phyloP scores from a whole-genome alignment of 2,797 vertebrate genomes.

The Cygnus olor region DNA sequence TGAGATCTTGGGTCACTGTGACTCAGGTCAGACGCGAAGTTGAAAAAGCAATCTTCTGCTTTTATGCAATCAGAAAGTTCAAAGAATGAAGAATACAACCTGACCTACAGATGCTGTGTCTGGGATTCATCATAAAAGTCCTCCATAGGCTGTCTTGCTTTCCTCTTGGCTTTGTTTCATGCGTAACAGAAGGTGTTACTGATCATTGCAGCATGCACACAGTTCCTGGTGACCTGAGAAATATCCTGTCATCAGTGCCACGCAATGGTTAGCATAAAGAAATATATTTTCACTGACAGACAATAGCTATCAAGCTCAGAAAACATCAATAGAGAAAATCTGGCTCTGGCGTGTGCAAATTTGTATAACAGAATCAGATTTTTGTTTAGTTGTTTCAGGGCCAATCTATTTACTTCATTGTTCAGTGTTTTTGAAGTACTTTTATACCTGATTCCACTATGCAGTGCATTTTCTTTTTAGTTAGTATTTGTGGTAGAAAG shows the following conservation, averaged over 20 bases:
- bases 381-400: background rate
- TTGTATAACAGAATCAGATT: background rate
- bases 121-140: background rate
- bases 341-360: background rate
- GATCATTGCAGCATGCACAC: accelerated
- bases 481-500: background rate
- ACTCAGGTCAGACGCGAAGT: background rate
- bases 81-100: background rate
- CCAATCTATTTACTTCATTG: background rate
- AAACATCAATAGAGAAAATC: background rate
- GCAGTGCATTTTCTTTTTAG: background rate
- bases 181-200: background rate
- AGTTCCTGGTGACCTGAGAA: background rate
- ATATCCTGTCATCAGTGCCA: background rate
- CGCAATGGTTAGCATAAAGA: background rate
- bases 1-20: background rate
- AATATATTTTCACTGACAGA: background rate
- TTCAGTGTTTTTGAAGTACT: background rate
- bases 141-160: background rate
- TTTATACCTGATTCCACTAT: background rate
- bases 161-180: background rate
- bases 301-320: background rate
- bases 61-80: background rate
- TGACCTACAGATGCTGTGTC: background rate
- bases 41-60: background rate